Conservation (phyloP, 2,888 invertebrate species). For the Eupithecia pulchellata region DNA sequence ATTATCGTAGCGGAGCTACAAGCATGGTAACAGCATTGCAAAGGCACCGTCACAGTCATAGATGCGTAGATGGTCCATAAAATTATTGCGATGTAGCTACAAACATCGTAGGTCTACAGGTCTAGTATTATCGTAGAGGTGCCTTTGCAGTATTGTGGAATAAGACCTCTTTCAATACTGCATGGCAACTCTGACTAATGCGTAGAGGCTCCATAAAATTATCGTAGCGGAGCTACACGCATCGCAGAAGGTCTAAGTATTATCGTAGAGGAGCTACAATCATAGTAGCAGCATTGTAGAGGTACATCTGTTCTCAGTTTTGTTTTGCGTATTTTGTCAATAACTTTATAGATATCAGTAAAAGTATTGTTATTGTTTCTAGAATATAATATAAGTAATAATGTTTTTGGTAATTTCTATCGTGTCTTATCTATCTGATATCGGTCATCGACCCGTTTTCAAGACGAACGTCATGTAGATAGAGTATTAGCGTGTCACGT, state of each 20-base stretch:
- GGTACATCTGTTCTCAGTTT: no score
- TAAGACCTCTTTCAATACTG: no score
- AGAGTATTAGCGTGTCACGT: conserved; percentile 12
- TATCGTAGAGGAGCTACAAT: no score
- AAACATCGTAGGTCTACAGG: neutral
- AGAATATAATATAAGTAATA: neutral
- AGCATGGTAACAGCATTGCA: neutral
- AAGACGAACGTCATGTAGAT: conserved; percentile 43
- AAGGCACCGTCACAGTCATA: neutral
- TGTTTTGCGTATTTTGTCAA: neutral
- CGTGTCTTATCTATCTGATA: conserved; percentile 57
- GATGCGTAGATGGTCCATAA: neutral
- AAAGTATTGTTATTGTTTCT: conserved; percentile 11
- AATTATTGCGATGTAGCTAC: neutral
- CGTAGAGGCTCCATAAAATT: neutral
- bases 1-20: neutral
- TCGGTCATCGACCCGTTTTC: conserved; percentile 63
- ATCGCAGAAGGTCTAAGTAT: no score
- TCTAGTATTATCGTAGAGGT: no score
- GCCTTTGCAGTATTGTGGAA: no score
- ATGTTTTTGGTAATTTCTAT: conserved; percentile 45
- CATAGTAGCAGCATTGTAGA: no score
- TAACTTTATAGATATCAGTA: neutral
- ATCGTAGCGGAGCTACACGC: neutral
- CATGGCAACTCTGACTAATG: no score